Evolutionary conservation across 2,888 invertebrate genomes (phyloP).

Genomic region (Aphrophora alni): DNA sequence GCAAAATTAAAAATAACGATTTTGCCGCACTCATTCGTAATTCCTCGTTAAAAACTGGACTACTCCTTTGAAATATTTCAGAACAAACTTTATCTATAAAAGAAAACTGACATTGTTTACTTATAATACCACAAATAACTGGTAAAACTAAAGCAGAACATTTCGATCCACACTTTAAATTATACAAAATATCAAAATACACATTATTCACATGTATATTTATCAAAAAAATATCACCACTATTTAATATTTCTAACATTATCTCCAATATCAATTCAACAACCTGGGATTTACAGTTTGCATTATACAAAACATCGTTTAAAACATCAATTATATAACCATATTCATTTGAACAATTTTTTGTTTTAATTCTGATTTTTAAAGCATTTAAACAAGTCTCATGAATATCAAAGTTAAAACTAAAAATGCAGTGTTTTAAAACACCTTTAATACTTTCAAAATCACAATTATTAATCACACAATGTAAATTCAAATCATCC

Average conservation of each 20-base stretch:
- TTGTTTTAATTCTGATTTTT: not conserved
- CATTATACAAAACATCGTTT: not conserved
- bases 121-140: constrained; percentile 15
- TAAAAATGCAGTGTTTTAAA: not conserved
- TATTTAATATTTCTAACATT: not conserved
- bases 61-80: not conserved
- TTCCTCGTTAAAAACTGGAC: constrained; percentile 7
- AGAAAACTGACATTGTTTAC: not conserved
- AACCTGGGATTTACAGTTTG: not conserved
- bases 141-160: not conserved
- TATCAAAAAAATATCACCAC: not conserved
- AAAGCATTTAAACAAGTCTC: constrained; percentile 3
- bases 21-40: constrained; percentile 18
- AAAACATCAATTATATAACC: not conserved
- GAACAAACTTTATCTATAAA: not conserved
- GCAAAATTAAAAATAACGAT: constrained; percentile 3
- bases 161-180: not conserved
- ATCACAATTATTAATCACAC: not conserved
- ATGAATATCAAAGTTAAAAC: not conserved
- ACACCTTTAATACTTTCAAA: not conserved
- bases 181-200: not conserved
- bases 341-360: not conserved
- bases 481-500: constrained; percentile 4
- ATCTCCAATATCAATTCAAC: not conserved
- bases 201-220: not conserved